Evolutionary conservation across 2,888 invertebrate species (phyloP), one percentile per base, ranked within the genome.

Genomic region (Chymomyza amoena): DNA sequence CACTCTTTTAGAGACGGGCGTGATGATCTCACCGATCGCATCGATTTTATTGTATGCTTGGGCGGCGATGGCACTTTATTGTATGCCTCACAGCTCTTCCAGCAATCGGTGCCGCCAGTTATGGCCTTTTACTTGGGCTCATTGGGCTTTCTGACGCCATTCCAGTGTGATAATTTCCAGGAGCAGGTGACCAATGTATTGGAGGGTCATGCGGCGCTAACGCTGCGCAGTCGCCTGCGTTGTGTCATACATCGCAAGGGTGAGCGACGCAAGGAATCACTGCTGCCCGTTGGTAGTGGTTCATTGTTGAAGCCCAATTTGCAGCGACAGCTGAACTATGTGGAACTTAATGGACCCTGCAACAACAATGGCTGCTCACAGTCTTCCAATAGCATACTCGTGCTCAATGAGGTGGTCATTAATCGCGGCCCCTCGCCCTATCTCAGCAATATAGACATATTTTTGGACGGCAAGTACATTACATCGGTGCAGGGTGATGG

Each of bases 111-210:
- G 66, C 99, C 99, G 54, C 99, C 99, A 0, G 97, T 99, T 61
- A 98, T 99, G 98, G 98, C 99, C 69, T 99, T 99, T 93, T 98
- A 99, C 92, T 94, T 99, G 89, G 99, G 99, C 50, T 98, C 98
- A 5, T 92, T 99, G 66, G 99, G 99, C 4, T 99, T 99, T 92
- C 94, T 99, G 59, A 98, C 98, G 57, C 98, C 98, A 13, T 99
- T 99, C 92, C 96, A 97, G 91, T 97, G 98, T 93, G 96, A 97
- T 90, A 97, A 97, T 92, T 98, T 98, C 90, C 96, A 97, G 90
- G 96, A 97, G 70, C 97, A 98, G 93, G 97, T 99, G 62, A 97
- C 96, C 89, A 97, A 97, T 90, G 98, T 98, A 54, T 93, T 99
- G 70, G 97, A 98, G 94, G 98, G 97, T 68, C 96, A 98, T 92